Evolutionary conservation across 2,113 vertebrate species (phyloP), one percentile per base, ranked within the genome.

Genomic region (Sterrhoptilus dennistouni): DNA sequence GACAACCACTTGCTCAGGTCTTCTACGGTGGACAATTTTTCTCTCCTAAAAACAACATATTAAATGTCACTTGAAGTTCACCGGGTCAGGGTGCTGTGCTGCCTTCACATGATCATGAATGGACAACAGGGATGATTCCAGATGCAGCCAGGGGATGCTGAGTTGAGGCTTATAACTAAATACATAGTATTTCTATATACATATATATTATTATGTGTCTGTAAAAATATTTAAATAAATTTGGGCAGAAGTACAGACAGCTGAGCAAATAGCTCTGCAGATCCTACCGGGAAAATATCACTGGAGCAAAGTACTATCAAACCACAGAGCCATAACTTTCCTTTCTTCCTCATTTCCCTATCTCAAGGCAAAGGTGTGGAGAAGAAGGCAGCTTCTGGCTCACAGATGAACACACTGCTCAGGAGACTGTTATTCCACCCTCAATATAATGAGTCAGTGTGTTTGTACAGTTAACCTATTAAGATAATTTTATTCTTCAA

Each of bases 401-500:
- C 21, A n/a, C 56, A 52, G 23, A 36, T 81, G 64, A 84, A 28
- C 38, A 42, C 2, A 1, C 18, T 33, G n/a, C 24, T 74, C 52
- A 42, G 60, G 33, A 81, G 72, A 70, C 40, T 56, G 77, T 57
- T 79, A 72, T 49, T 85, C 35, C 33, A 63, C 36, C 23, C 40
- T 40, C 28, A 6, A 5, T 25, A 6, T 22, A 40, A 31, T 63
- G 64, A 56, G 72, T 77, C 56, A 40, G 18, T 27, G 49, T 66
- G 42, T 63, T 93, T 74, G 59, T 50, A 25, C 10, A 56, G 17
- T 81, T 78, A 75, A 95, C 64, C 60, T 77, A 38, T 80, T 83
- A 75, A 31, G 80, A 84, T 87, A 77, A 74, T 89, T 87, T 66
- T 87, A 56, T 11, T 54, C n/a, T 17, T 90, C 28, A 25, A 22